These are phyloP conservation scores for Phengaris arion DNA, from an alignment of 2,888 invertebrate species.

Conservation along the genomic window DNA sequence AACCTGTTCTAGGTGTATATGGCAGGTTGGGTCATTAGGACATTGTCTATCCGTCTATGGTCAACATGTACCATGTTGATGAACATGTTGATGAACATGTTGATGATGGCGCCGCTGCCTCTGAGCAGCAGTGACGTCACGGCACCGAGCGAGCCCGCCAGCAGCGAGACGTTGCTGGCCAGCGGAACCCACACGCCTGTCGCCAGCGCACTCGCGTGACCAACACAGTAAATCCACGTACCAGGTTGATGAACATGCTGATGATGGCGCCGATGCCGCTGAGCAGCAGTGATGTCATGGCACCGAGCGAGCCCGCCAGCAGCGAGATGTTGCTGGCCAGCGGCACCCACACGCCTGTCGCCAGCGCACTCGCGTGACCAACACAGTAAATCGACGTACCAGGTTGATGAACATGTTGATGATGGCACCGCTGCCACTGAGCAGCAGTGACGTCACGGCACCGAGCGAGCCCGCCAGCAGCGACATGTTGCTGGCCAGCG, in stretches of 20 bases:
- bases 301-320: conserved; percentile 89
- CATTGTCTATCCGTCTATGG: no score
- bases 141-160: conserved; percentile 91
- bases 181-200: conserved; percentile 92
- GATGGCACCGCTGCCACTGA: conserved; percentile 94
- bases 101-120: conserved; percentile 92
- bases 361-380: conserved; percentile 91
- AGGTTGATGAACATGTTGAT: conserved; percentile 91
- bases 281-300: conserved; percentile 91
- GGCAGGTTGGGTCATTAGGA: no score
- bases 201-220: conserved; percentile 90
- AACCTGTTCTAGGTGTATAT: no score
- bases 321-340: conserved; percentile 95
- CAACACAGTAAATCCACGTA: conserved; percentile 50
- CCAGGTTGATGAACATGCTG: conserved; percentile 85
- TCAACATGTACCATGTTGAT: background rate
- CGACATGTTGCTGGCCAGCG: conserved; percentile 95
- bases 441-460: conserved; percentile 90
- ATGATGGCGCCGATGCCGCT: conserved; percentile 93
- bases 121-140: conserved; percentile 91
- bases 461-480: conserved; percentile 91
- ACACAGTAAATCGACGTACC: conserved; percentile 67
- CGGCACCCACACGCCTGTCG: conserved; percentile 92
- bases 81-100: conserved; percentile 83
- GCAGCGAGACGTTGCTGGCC: conserved; percentile 94